A percentile compares a stretch with the other conserved stretches of the same genome.
These are phyloP conservation scores for Junco hyemalis DNA, from an alignment of 2,113 vertebrate genomes.

Conservation along the genomic window DNA sequence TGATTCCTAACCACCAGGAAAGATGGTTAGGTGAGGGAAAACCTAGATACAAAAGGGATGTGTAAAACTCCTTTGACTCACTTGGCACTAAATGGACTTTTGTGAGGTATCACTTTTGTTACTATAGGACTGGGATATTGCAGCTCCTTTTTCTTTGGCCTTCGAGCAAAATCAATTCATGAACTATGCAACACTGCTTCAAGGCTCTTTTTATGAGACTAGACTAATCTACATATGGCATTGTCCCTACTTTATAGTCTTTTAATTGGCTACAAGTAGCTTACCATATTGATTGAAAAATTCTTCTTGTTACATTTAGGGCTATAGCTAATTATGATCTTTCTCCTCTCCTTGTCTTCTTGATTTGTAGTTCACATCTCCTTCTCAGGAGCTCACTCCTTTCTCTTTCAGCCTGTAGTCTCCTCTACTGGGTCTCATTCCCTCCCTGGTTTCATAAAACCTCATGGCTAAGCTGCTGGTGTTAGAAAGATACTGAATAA, in stretches of 20 bases:
- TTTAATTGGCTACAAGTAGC: constrained; percentile 56
- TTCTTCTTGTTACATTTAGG: constrained; percentile 37
- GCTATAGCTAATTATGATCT: constrained; percentile 28
- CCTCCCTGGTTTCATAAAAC: neutral
- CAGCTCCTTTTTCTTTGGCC: neutral
- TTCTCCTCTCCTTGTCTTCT: neutral
- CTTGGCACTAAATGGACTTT: neutral
- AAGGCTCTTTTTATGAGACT: constrained; percentile 62
- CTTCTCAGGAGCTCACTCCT: neutral
- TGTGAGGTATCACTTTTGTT: neutral
- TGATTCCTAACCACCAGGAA: neutral
- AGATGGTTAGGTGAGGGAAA: neutral
- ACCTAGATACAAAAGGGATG: neutral
- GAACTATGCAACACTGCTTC: constrained; percentile 48
- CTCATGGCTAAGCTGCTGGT: neutral
- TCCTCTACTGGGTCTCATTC: neutral
- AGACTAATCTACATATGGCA: constrained; percentile 46
- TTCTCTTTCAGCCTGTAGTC: neutral
- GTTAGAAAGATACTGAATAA: neutral
- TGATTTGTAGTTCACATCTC: constrained; percentile 23
- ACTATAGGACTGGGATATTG: neutral
- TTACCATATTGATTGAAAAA: constrained; percentile 60
- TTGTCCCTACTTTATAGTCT: constrained; percentile 39
- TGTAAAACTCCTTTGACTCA: neutral
- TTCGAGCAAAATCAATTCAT: constrained; percentile 57